phyloP scores from a whole-genome alignment of 2,113 vertebrate genomes.

The Erythrolamprus reginae region DNA sequence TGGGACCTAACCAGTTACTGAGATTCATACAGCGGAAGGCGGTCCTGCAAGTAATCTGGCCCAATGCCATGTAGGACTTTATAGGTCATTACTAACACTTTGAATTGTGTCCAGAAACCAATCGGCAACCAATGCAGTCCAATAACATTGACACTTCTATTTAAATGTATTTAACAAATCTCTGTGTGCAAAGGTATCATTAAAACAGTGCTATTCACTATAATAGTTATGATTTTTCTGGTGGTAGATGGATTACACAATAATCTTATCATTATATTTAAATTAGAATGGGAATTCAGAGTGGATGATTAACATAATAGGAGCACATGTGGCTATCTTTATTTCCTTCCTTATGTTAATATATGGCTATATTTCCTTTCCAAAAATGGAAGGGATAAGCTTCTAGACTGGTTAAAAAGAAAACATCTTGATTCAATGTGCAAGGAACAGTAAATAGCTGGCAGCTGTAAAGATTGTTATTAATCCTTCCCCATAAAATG shows the following conservation, averaged over 20 bases:
- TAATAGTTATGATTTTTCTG: not conserved
- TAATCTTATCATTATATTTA: not conserved
- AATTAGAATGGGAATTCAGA: not conserved
- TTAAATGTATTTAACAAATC: not conserved
- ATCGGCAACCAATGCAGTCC: too few species aligned
- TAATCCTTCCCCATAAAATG: not conserved
- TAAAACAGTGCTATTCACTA: not conserved
- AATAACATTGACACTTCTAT: not conserved
- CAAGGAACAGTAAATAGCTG: not conserved
- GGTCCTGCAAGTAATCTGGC: too few species aligned
- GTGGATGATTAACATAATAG: not conserved
- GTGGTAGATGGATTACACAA: not conserved
- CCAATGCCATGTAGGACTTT: too few species aligned
- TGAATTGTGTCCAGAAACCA: too few species aligned
- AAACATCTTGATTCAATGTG: not conserved
- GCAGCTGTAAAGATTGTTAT: not conserved
- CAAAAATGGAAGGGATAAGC: not conserved
- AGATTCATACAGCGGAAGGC: too few species aligned
- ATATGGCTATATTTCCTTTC: not conserved
- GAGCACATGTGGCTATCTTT: too few species aligned
- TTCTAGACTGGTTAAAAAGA: not conserved
- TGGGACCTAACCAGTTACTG: too few species aligned
- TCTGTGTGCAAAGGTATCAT: not conserved
- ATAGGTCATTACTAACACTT: too few species aligned
- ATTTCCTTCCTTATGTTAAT: not conserved